These are phyloP conservation scores for Choristoneura fumiferana DNA, from an alignment of 1,140 invertebrate genomes.

Conservation along the genomic window DNA sequence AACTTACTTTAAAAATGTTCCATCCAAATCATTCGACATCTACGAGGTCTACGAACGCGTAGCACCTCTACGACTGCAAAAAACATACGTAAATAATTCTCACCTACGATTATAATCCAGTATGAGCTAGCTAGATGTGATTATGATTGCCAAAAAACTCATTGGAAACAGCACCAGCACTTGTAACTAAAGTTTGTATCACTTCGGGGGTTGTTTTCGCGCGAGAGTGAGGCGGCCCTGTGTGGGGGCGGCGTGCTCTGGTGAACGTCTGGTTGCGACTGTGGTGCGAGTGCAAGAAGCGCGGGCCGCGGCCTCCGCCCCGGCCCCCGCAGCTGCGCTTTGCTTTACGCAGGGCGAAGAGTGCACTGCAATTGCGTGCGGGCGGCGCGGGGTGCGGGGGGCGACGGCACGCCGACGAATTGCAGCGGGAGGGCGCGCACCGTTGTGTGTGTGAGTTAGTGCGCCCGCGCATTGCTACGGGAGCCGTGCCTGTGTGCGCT, in stretches of 20 bases:
- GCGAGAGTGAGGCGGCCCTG: conserved; percentile 35
- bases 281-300: conserved; percentile 49
- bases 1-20: conserved; percentile 18
- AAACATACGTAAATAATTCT: conserved; percentile 25
- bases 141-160: conserved; percentile 30
- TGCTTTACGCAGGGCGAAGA: conserved; percentile 71
- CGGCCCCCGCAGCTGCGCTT: conserved; percentile 65
- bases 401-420: conserved; percentile 58
- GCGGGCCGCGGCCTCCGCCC: conserved; percentile 43
- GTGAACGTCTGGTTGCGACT: conserved; percentile 68
- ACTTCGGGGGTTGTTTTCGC: conserved; percentile 56
- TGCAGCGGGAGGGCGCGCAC: conserved; percentile 68
- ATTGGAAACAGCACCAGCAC: conserved; percentile 58
- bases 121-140: conserved; percentile 29
- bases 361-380: conserved; percentile 76
- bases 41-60: conserved; percentile 38
- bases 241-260: conserved; percentile 70
- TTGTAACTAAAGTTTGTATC: conserved; percentile 51
- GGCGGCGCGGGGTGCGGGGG: conserved; percentile 39
- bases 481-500: conserved; percentile 33
- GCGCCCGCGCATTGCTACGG: conserved; percentile 44
- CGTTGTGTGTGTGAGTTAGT: conserved; percentile 61
- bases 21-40: conserved; percentile 20
- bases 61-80: conserved; percentile 41
- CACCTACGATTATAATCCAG: conserved; percentile 49